A percentile compares a stretch with the other conserved stretches of the same genome.
phyloP scores from a whole-genome alignment of 2,888 invertebrate genomes.

The Troilus luridus region DNA sequence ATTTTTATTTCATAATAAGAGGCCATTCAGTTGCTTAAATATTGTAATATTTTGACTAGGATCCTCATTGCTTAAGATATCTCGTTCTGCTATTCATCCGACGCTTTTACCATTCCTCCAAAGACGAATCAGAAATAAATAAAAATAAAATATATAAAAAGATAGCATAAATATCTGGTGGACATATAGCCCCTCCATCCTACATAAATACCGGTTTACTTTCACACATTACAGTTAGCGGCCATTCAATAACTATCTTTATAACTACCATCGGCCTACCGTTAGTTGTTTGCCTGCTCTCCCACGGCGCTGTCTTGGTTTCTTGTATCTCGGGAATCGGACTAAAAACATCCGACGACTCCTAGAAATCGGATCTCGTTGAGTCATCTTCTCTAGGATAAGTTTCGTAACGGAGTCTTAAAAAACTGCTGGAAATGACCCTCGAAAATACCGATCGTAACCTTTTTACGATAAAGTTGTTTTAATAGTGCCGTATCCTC shows the following conservation, averaged over 20 bases:
- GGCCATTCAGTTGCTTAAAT: too few relatives aligned
- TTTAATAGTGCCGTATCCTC: neutral
- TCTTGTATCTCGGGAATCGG: constrained; percentile 20
- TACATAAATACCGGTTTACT: constrained; percentile 23
- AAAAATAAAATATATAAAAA: too few relatives aligned
- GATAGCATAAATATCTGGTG: neutral
- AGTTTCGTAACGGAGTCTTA: neutral
- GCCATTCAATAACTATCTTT: constrained; percentile 5
- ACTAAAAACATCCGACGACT: constrained; percentile 1
- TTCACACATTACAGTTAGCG: neutral
- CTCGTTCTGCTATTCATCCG: too few relatives aligned
- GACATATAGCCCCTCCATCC: neutral
- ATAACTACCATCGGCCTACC: neutral
- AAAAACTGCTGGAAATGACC: neutral
- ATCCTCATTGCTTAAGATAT: too few relatives aligned
- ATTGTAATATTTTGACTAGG: too few relatives aligned
- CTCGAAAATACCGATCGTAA: neutral
- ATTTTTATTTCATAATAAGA: too few relatives aligned
- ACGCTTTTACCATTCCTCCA: too few relatives aligned
- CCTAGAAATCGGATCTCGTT: neutral
- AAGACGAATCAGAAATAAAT: too few relatives aligned
- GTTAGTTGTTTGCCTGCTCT: neutral
- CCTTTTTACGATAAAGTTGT: neutral
- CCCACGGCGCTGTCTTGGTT: neutral
- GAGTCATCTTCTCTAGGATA: constrained; percentile 15